These are phyloP conservation scores for Aleiodes alternator DNA, from an alignment of 2,888 invertebrate species.

Conservation along the genomic window DNA sequence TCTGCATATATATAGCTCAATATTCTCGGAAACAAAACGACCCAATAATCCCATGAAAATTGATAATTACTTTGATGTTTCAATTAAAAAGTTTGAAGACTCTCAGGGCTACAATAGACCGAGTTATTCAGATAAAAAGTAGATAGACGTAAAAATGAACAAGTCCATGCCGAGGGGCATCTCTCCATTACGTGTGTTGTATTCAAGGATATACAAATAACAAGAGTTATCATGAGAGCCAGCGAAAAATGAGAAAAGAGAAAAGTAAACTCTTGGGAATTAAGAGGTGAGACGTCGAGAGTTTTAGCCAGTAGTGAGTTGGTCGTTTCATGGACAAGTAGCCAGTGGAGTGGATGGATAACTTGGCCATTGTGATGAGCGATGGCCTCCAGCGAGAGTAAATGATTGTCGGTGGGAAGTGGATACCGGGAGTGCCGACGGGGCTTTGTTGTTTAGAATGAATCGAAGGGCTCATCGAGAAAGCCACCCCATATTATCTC, in stretches of 20 bases:
- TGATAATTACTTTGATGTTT: background rate
- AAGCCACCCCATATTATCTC: conserved; percentile 52
- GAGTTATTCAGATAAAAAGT: background rate
- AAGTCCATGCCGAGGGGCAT: background rate
- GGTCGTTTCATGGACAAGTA: conserved; percentile 56
- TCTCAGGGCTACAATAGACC: background rate
- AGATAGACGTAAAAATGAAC: conserved; percentile 9
- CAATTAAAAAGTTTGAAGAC: background rate
- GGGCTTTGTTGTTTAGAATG: conserved; percentile 74
- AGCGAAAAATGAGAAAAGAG: background rate
- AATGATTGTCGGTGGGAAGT: conserved; percentile 70
- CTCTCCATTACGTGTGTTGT: conserved; percentile 16
- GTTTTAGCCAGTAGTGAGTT: conserved; percentile 57
- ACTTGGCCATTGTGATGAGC: conserved; percentile 73
- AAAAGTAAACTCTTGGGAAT: conserved; percentile 36
- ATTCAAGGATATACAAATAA: conserved; percentile 5
- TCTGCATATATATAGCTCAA: no score
- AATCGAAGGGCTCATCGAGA: conserved; percentile 68
- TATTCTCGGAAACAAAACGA: background rate
- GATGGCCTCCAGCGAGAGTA: conserved; percentile 72
- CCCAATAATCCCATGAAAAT: background rate
- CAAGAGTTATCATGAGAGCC: conserved; percentile 8
- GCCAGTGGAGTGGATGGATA: conserved; percentile 70
- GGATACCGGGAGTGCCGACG: conserved; percentile 66
- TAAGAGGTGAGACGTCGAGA: conserved; percentile 22